Evolutionary conservation across 2,113 vertebrate genomes (phyloP).

Genomic region (Recurvirostra avosetta): DNA sequence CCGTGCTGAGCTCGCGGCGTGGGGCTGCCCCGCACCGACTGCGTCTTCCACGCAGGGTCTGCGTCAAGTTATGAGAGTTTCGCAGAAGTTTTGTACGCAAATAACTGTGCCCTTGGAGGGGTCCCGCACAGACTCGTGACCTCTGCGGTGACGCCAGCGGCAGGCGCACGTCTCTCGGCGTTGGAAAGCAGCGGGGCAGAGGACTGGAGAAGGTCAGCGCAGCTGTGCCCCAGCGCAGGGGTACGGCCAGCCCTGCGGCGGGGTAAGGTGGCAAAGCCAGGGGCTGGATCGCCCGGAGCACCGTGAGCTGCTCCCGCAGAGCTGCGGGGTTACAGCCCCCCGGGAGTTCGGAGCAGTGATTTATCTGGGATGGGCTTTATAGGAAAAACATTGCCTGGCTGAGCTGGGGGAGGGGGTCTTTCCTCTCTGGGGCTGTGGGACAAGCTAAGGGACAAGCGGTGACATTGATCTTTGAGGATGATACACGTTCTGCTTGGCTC

Average conservation of each 20-base stretch:
- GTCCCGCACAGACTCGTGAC: rapidly evolving
- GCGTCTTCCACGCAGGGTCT: rapidly evolving
- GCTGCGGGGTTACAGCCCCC: background rate
- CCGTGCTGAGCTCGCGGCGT: rapidly evolving
- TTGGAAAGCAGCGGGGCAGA: background rate
- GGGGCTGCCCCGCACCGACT: rapidly evolving
- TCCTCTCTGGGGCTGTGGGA: background rate
- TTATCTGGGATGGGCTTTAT: background rate
- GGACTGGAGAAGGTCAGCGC: background rate
- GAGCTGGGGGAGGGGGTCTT: rapidly evolving
- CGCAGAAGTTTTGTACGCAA: rapidly evolving
- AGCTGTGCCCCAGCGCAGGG: background rate
- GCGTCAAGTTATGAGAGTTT: rapidly evolving
- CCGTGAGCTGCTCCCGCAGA: no score
- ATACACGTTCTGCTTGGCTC: rapidly evolving
- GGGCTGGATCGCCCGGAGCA: background rate
- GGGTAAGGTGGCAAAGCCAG: background rate
- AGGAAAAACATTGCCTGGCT: rapidly evolving
- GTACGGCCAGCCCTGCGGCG: background rate
- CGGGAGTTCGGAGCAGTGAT: rapidly evolving
- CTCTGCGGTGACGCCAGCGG: background rate
- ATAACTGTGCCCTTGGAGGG: background rate
- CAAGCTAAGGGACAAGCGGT: background rate
- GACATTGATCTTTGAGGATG: background rate
- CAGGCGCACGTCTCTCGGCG: rapidly evolving